phyloP scores from a whole-genome alignment of 37 sponge, comb jelly and placozoan species.

The Agelas oroides region DNA sequence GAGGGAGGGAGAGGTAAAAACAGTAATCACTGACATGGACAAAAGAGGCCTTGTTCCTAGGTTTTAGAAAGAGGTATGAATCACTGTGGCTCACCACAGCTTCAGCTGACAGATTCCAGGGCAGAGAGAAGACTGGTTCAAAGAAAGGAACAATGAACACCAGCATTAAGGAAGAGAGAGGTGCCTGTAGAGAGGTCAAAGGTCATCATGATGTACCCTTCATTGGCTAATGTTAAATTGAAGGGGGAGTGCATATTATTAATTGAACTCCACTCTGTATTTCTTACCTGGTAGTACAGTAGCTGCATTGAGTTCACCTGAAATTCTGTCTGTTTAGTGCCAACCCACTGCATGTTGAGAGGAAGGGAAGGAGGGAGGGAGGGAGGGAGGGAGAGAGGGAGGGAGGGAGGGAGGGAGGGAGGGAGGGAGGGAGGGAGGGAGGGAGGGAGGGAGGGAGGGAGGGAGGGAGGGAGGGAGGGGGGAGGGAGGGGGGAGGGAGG shows the following conservation, averaged over 20 bases:
- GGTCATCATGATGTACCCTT: too few relatives aligned
- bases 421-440: neutral
- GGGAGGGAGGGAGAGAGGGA: neutral
- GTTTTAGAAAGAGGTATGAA: neutral
- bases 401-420: too few relatives aligned
- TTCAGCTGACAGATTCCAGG: slow-evolving; percentile 8
- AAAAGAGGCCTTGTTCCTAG: neutral
- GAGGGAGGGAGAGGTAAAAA: too few relatives aligned
- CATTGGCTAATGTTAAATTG: too few relatives aligned
- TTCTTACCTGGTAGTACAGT: slow-evolving; percentile 81
- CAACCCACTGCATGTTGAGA: slow-evolving; percentile 58
- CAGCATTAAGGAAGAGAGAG: slow-evolving; percentile 72
- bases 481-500: too few relatives aligned
- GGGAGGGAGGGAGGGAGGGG: too few relatives aligned
- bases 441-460: too few relatives aligned
- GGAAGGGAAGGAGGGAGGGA: neutral
- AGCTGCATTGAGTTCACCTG: slow-evolving; percentile 89
- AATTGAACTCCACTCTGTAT: too few relatives aligned
- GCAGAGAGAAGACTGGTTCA: slow-evolving; percentile 61
- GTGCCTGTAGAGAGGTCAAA: slow-evolving; percentile 59
- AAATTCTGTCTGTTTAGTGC: slow-evolving; percentile 74
- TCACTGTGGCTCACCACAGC: slow-evolving; percentile 43
- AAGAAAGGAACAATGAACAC: slow-evolving; percentile 67
- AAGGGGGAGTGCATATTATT: too few relatives aligned
- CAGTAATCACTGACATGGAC: too few relatives aligned